Evolutionary conservation across 2,888 invertebrate species (phyloP).

Genomic region (Philereme transversata): DNA sequence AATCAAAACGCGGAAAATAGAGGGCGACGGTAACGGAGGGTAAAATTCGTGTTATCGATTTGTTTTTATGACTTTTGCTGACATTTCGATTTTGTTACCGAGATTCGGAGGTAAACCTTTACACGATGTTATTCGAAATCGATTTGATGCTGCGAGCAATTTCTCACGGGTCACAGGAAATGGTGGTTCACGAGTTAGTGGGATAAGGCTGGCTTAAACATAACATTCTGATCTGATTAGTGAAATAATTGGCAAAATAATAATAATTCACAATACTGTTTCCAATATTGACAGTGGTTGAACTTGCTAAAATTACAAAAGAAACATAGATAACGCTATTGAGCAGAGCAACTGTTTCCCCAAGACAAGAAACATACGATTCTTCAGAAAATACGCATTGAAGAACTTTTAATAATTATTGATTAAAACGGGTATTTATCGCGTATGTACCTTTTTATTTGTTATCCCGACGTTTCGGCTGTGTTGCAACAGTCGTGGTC

Average conservation of each 20-base stretch:
- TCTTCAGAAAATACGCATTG: not conserved
- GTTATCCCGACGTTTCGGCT: too few relatives aligned
- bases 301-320: too few relatives aligned
- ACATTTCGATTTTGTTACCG: conserved; percentile 63
- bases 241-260: too few relatives aligned
- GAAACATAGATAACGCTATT: not conserved
- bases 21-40: conserved; percentile 77
- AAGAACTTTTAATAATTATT: conserved; percentile 10
- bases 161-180: conserved; percentile 8
- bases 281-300: too few relatives aligned
- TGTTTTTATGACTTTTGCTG: conserved; percentile 78
- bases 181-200: not conserved
- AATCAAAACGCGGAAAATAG: conserved; percentile 82
- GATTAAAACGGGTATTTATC: too few relatives aligned
- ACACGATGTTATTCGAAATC: conserved; percentile 15
- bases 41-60: conserved; percentile 80
- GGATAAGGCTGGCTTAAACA: too few relatives aligned
- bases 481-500: too few relatives aligned
- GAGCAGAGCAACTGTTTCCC: not conserved
- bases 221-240: too few relatives aligned
- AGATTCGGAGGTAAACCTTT: conserved; percentile 35
- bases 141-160: conserved; percentile 4
- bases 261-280: too few relatives aligned
- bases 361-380: not conserved
- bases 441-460: too few relatives aligned